phyloP scores from a whole-genome alignment of 2,113 vertebrate genomes.

The Microcebus lehilahytsara region DNA sequence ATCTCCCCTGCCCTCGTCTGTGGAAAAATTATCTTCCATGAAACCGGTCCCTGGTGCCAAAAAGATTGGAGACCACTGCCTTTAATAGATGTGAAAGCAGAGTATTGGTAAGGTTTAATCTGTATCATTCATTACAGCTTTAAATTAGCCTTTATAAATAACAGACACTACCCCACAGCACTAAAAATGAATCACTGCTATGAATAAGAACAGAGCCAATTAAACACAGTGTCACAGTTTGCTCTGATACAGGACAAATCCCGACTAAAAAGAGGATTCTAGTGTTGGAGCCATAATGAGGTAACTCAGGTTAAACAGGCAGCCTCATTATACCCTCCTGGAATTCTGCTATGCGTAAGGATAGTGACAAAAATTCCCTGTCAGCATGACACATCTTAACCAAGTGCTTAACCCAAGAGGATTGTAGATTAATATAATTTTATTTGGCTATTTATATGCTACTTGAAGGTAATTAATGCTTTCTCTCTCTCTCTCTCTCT shows the following conservation, averaged over 20 bases:
- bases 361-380: constrained; percentile 23
- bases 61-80: no score
- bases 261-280: constrained; percentile 19
- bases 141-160: constrained; percentile 73
- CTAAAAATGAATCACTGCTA: constrained; percentile 19
- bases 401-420: neutral
- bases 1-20: no score
- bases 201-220: constrained; percentile 49
- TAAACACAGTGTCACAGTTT: constrained; percentile 46
- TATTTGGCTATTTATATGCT: neutral
- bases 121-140: constrained; percentile 34
- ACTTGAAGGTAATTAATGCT: neutral
- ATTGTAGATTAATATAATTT: neutral
- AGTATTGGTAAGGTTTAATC: constrained; percentile 57
- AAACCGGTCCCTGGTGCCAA: no score
- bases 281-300: neutral
- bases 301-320: neutral
- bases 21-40: no score
- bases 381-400: neutral
- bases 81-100: constrained; percentile 54
- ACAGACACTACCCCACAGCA: neutral
- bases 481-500: no score
- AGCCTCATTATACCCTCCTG: neutral
- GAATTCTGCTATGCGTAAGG: constrained; percentile 19
- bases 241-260: constrained; percentile 44